Evolutionary conservation across 1,140 invertebrate species (phyloP).

Genomic region (Diuraphis noxia): DNA sequence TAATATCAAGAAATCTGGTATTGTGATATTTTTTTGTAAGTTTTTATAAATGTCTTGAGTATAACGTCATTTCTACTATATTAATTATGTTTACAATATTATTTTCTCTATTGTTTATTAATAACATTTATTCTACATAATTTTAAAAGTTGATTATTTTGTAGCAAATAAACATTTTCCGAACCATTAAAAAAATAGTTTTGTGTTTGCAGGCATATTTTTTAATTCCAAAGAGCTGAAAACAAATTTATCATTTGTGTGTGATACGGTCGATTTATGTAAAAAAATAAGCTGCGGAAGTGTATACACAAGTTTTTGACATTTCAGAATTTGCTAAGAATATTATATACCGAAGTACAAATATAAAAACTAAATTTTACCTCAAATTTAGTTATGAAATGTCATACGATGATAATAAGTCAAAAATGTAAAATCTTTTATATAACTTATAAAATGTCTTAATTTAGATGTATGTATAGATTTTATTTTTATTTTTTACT

Average conservation of each 20-base stretch:
- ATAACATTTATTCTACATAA: background rate
- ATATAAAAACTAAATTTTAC: background rate
- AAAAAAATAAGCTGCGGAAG: background rate
- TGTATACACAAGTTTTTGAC: background rate
- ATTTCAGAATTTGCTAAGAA: background rate
- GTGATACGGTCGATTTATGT: background rate
- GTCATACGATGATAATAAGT: too few species aligned
- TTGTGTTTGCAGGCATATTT: background rate
- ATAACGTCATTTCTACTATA: background rate
- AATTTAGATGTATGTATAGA: background rate
- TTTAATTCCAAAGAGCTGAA: background rate
- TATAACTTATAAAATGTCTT: background rate
- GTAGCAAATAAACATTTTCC: background rate
- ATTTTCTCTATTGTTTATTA: background rate
- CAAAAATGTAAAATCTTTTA: too few species aligned
- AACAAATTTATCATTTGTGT: constrained; percentile 1
- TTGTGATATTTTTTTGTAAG: background rate
- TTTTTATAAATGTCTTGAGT: background rate
- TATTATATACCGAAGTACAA: background rate
- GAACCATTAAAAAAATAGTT: background rate
- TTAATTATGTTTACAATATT: background rate
- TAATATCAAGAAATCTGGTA: background rate
- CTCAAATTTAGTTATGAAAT: background rate
- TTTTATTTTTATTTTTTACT: background rate
- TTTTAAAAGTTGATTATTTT: background rate